phyloP scores from a whole-genome alignment of 2,113 vertebrate genomes.

The Sylvilagus bachmani region DNA sequence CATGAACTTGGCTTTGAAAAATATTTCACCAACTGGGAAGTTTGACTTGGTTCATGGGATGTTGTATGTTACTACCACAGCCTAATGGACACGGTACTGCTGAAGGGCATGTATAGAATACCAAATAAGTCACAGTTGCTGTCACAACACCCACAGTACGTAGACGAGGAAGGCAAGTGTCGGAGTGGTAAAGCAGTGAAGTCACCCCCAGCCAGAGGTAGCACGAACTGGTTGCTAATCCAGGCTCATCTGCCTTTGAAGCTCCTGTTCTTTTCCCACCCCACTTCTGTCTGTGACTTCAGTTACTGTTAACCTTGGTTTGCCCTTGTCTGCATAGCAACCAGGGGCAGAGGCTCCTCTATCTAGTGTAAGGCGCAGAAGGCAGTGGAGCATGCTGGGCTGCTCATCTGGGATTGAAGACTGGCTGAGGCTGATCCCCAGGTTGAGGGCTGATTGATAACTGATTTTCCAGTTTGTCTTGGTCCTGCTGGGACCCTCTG shows the following conservation, averaged over 20 bases:
- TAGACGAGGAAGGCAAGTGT: not conserved
- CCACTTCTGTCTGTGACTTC: not conserved
- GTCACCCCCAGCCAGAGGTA: not conserved
- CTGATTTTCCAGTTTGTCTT: not conserved
- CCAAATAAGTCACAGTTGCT: not conserved
- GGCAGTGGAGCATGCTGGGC: not conserved
- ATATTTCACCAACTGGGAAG: slow-evolving; percentile 8
- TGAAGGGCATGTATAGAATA: not conserved
- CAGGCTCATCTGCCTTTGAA: not conserved
- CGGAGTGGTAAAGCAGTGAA: not conserved
- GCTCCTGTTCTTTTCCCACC: not conserved
- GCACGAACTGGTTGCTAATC: not conserved
- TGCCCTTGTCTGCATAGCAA: not conserved
- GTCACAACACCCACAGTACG: not conserved
- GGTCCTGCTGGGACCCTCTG: not conserved
- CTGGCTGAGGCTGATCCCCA: not conserved
- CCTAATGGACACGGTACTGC: not conserved
- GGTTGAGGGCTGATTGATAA: slow-evolving; percentile 29
- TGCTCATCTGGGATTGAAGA: slow-evolving; percentile 8
- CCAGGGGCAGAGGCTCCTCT: not conserved
- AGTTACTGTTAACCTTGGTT: slow-evolving; percentile 4
- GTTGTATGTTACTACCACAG: not conserved
- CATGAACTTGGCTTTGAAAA: slow-evolving; percentile 9
- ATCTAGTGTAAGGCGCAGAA: not conserved
- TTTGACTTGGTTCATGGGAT: slow-evolving; percentile 23